Evolutionary conservation across 2,888 invertebrate species (phyloP), one percentile per base, ranked within the genome.

Genomic region (Anodontia alba): DNA sequence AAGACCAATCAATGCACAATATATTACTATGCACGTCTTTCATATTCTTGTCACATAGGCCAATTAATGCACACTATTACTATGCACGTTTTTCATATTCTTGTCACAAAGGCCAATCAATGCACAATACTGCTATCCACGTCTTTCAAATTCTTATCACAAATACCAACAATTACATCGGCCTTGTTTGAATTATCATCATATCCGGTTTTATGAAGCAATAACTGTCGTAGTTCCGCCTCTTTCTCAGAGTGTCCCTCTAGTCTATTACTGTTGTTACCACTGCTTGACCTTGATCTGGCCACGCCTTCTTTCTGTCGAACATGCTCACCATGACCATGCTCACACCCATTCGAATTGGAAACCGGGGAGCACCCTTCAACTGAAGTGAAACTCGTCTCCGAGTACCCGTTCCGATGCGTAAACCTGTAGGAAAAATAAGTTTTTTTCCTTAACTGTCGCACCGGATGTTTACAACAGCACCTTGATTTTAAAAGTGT

Each of bases 401-500:
- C 89, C 69, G 87, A 87, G 66, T 87, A 88, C 70, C 89, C 87
- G 71, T 89, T 90, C 76, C 80, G 88, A 42, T 87, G 89, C 68
- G 87, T 83, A 81, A 90, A 88, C 74, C 87, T 88, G 76, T 88
- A 87, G 17, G 89, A 88, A 77, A 88, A 88, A 67, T 82, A 84
- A n/a, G 81, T 81, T 74, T 81, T 76, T 66, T 74, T 77, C 57
- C 66, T 77, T 31, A 71, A 73, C 12, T 66, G 73, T 23, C 80
- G 73, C 66, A 82, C 74, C 23, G 80, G 81, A 20, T 54, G 46
- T 31, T 75, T 87, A 20, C 83, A 82, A 76, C 84, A 76, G 76
- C 89, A 89, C 23, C 82, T 76, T 5, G 84, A 76, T 38, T 79
- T 86, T 31, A 90, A 81, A 26, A 94, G 87, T 5, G 94, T 94